Base-by-base conservation (phyloP, 1,140 invertebrate genomes). In the Maconellicoccus hirsutus region DNA sequence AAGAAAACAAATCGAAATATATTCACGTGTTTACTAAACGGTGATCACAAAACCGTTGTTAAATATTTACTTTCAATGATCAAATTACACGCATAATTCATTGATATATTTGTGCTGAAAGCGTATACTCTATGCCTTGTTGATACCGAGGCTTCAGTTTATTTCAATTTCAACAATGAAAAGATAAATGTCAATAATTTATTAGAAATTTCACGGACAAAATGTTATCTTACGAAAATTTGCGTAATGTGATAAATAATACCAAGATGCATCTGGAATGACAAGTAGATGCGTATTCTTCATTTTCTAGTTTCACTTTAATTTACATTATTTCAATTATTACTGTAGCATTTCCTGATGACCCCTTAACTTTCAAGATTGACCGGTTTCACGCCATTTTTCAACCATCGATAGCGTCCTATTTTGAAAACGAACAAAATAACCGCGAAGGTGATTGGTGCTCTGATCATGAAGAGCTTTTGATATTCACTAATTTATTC, bases 131-230 rank as follows among this genome's bases (percentile, higher is more conserved):
- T n/a, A n/a, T n/a, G n/a, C n/a, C n/a, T n/a, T 52, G 10, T 4
- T 52, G 29, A 33, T 33, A 12, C 29, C n/a, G 33, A 38, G 14
- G 42, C 16, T 14, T 16, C 12, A 8, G 42, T 52, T 52, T 52
- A 52, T 16, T 52, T 52, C 12, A 19, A 52, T 52, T 52, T 52
- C n/a, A 52, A 52, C 42, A 33, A 33, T 33, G 42, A 52, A 52
- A 52, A 16, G 12, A 6, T 3, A 19, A 52, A 52, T 52, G 42
- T 52, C 42, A 19, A 52, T 52, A 52, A 52, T 52, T 52, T 52
- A 52, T 52, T 52, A 52, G 42, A 52, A 52, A 52, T 52, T 52
- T 52, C 42, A 52, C 42, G 42, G 42, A 19, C 42, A 52, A 19
- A 52, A 16, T 52, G 42, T 19, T 8, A 16, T 52, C 10, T 16